Conservation (phyloP, 1,140 invertebrate genomes). For the Orussus abietinus region DNA sequence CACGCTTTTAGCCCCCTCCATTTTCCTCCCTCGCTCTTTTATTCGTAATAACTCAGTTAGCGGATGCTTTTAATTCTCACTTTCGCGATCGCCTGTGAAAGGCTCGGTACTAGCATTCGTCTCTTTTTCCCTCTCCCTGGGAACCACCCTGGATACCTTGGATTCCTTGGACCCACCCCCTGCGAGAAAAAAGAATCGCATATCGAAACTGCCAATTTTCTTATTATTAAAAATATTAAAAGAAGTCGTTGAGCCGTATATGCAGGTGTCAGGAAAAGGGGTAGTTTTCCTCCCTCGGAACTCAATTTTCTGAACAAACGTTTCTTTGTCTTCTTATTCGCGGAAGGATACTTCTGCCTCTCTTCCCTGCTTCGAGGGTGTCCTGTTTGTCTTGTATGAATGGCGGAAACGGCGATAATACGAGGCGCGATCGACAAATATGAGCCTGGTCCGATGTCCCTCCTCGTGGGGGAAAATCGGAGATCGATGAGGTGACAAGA, state of each 20-base stretch:
- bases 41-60: slow-evolving; percentile 43
- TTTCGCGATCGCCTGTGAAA: slow-evolving; percentile 22
- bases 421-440: neutral
- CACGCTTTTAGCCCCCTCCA: slow-evolving; percentile 36
- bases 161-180: no score
- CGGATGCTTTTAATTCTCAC: slow-evolving; percentile 33
- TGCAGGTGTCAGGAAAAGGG: no score
- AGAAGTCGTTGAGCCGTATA: no score
- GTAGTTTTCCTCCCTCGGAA: no score
- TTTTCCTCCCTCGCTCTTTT: slow-evolving; percentile 25
- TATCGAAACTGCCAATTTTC: no score
- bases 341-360: neutral
- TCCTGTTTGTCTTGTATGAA: no score
- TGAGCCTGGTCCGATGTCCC: neutral
- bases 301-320: no score
- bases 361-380: neutral
- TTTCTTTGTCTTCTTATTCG: slow-evolving; percentile 4
- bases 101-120: neutral
- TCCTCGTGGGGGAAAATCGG: slow-evolving; percentile 18
- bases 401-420: slow-evolving; percentile 1
- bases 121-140: no score
- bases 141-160: no score
- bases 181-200: no score
- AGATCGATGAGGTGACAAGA: slow-evolving; percentile 26
- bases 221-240: no score